Evolutionary conservation across 2,113 vertebrate species (phyloP).

Genomic region (Brachypteracias leptosomus): DNA sequence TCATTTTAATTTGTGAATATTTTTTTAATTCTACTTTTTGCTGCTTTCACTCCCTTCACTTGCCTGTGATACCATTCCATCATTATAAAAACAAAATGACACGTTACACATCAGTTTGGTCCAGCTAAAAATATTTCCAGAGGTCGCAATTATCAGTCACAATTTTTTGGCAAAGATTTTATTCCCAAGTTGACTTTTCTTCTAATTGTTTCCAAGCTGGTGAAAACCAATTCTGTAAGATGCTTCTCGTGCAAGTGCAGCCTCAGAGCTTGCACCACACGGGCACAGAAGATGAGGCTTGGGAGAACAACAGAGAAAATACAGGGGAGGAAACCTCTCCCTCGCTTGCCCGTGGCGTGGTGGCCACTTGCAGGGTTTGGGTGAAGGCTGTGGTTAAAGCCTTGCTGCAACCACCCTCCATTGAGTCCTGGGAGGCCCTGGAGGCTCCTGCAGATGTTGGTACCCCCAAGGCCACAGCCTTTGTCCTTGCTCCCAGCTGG

Average conservation of each 20-base stretch:
- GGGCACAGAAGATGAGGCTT: fast-evolving
- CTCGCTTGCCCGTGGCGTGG: fast-evolving
- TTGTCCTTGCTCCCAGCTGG: background rate
- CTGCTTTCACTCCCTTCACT: background rate
- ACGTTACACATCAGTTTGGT: background rate
- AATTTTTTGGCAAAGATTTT: background rate
- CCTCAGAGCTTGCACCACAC: fast-evolving
- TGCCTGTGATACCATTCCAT: background rate
- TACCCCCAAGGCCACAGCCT: background rate
- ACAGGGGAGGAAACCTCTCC: background rate
- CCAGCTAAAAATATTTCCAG: background rate
- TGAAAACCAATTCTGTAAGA: background rate
- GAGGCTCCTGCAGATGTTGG: background rate
- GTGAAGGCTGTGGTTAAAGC: background rate
- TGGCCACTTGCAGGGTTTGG: background rate
- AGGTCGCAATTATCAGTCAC: background rate
- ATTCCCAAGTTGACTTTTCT: background rate
- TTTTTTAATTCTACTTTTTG: background rate
- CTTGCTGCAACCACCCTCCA: background rate
- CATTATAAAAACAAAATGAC: background rate
- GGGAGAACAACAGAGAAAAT: background rate
- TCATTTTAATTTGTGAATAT: background rate
- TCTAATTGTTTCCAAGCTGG: background rate
- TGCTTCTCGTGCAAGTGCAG: fast-evolving
- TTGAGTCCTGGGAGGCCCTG: background rate